Evolutionary conservation across 2,888 invertebrate species (phyloP).

Genomic region (Callimorpha dominula): DNA sequence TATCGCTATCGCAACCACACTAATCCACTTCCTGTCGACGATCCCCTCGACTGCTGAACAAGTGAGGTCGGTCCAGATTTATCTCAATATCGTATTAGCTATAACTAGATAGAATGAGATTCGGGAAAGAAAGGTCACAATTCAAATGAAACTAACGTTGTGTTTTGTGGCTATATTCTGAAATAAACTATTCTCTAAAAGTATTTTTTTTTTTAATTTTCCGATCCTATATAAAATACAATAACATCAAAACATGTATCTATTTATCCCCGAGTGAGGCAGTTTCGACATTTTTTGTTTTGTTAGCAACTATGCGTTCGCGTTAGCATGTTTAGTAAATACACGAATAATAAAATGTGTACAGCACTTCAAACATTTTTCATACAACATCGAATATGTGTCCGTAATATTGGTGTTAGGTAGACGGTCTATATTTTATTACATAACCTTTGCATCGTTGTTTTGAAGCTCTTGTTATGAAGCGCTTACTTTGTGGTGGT

Average conservation of each 20-base stretch:
- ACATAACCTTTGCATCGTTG: background rate
- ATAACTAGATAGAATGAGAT: background rate
- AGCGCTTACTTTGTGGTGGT: conserved; percentile 53
- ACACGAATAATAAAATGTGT: background rate
- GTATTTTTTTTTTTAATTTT: conserved; percentile 12
- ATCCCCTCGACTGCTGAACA: too few species aligned
- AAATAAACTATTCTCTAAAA: conserved; percentile 38
- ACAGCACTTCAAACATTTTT: background rate
- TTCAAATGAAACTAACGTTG: conserved; percentile 8
- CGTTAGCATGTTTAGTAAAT: background rate
- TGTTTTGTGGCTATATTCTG: conserved; percentile 28
- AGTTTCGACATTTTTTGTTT: background rate
- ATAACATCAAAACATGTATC: conserved; percentile 24
- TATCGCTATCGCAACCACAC: too few species aligned
- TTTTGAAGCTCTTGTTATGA: conserved; percentile 6
- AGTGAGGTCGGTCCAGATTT: background rate
- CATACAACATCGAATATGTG: background rate
- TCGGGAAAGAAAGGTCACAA: background rate
- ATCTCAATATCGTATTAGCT: too few species aligned
- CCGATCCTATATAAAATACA: conserved; percentile 16
- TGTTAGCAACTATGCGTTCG: background rate
- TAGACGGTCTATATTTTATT: background rate
- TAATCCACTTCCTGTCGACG: background rate
- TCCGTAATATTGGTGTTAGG: background rate
- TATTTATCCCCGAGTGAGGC: background rate